Evolutionary conservation across 2,113 vertebrate species (phyloP), one percentile per base, ranked within the genome.

Genomic region (Rhabdornis inornatus): DNA sequence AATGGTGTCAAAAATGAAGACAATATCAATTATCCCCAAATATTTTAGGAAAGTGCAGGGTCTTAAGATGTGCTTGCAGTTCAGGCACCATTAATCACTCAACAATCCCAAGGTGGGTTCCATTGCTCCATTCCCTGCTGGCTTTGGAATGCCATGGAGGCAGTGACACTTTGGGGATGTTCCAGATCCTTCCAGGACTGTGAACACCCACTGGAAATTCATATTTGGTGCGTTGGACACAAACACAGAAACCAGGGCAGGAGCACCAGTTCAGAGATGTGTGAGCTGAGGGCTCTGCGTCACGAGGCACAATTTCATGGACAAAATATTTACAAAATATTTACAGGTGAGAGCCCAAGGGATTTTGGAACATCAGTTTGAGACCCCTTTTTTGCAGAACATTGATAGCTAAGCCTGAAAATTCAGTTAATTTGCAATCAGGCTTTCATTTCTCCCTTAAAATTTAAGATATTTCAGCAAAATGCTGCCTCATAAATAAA

Each of bases 21-120:
- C 12, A 45, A 27, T 63, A 35, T 64, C 19, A 6, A 3, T 7
- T 40, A 35, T 49, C 9, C 11, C 18, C 18, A 33, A 35, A 11
- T 2, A 3, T 1, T 77, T 72, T 25, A 33, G 39, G 23, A 82
- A 37, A 0, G 1, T 4, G 4, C 7, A 9, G 6, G 1, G 6
- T 6, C 47, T 64, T 30, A 9, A 28, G 35, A 8, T 9, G 14
- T 10, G 17, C 33, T 47, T 31, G 33, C 15, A 44, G 40, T 27
- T 47, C 27, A 25, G 39, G 20, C 44, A 4, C 7, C 50, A 28
- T 18, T 14, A 37, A 75, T 70, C 22, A 16, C 27, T 35, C 17
- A 5, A 3, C 6, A 61, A 9, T 30, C 47, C 63, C 7, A 22
- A 33, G 42, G 13, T 71, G 71, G 76, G n/a, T 30, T 75, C 30